Conservation (phyloP, 2,888 invertebrate species). For the Lamellibrachia columna region DNA sequence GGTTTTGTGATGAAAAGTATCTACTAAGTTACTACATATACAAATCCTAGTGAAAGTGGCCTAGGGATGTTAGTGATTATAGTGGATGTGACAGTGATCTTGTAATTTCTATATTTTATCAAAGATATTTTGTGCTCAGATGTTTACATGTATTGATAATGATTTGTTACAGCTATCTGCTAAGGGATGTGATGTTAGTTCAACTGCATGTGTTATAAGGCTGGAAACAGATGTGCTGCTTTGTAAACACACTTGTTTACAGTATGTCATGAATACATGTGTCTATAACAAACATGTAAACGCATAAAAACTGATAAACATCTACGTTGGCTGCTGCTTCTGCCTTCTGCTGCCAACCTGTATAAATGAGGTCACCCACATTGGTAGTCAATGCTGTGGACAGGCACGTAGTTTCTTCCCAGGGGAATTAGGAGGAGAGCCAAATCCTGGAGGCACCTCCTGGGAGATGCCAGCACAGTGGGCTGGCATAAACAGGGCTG, state of each 20-base stretch:
- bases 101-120: too few relatives aligned
- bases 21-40: not conserved
- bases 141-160: not conserved
- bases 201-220: not conserved
- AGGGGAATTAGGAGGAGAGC: not conserved
- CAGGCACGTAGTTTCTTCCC: not conserved
- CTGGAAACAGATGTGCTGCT: not conserved
- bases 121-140: too few relatives aligned
- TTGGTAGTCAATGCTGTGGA: not conserved
- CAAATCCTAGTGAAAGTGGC: not conserved
- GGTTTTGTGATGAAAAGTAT: not conserved
- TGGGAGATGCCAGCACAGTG: not conserved
- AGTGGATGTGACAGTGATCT: too few relatives aligned
- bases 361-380: not conserved
- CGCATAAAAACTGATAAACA: not conserved
- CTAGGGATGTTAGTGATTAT: too few relatives aligned
- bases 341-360: not conserved
- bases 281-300: not conserved
- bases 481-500: not conserved
- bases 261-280: not conserved
- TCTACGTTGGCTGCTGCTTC: not conserved
- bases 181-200: not conserved
- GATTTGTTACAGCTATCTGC: not conserved
- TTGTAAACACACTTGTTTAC: conserved; percentile 1
- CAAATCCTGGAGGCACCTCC: not conserved